Conservation (phyloP, 2,888 invertebrate genomes). For the Drosophila paramelanica region DNA sequence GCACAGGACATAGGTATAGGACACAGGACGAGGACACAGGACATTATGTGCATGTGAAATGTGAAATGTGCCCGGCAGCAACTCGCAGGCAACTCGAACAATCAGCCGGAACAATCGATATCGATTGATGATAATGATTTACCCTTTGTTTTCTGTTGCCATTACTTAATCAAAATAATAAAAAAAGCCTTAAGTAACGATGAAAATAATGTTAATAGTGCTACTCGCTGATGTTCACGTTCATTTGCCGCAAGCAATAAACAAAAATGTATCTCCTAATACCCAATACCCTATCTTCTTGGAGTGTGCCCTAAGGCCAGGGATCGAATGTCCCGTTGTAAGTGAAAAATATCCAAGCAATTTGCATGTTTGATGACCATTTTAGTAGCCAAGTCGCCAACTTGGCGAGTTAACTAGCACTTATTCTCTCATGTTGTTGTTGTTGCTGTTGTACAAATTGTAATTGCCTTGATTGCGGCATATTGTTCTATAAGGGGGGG, state of each 20-base stretch:
- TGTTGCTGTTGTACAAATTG: slow-evolving; percentile 33
- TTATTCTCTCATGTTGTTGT: slow-evolving; percentile 30
- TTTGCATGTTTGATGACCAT: slow-evolving; percentile 70
- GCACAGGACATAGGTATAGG: slow-evolving; percentile 4
- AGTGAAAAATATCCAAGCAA: slow-evolving; percentile 66
- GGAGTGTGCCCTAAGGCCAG: background rate
- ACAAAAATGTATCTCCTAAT: slow-evolving; percentile 18
- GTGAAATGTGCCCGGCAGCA: slow-evolving; percentile 23
- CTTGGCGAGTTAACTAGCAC: slow-evolving; percentile 43
- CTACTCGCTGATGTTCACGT: background rate
- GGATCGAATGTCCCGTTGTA: slow-evolving; percentile 10
- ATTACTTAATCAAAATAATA: slow-evolving; percentile 29
- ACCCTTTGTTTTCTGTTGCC: slow-evolving; percentile 3
- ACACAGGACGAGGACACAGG: slow-evolving; percentile 6
- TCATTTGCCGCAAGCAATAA: slow-evolving; percentile 22
- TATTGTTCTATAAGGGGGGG: slow-evolving; percentile 25
- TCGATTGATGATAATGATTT: slow-evolving; percentile 63
- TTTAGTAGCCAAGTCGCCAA: slow-evolving; percentile 48
- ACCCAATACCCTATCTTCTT: slow-evolving; percentile 7
- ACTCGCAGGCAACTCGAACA: background rate
- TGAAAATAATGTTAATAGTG: slow-evolving; percentile 5
- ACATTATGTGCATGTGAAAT: slow-evolving; percentile 36
- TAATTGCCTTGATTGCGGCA: slow-evolving; percentile 62
- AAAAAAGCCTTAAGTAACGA: background rate
- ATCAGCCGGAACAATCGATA: slow-evolving; percentile 54